Evolutionary conservation across 2,888 invertebrate genomes (phyloP).

Genomic region (Muscina levida): DNA sequence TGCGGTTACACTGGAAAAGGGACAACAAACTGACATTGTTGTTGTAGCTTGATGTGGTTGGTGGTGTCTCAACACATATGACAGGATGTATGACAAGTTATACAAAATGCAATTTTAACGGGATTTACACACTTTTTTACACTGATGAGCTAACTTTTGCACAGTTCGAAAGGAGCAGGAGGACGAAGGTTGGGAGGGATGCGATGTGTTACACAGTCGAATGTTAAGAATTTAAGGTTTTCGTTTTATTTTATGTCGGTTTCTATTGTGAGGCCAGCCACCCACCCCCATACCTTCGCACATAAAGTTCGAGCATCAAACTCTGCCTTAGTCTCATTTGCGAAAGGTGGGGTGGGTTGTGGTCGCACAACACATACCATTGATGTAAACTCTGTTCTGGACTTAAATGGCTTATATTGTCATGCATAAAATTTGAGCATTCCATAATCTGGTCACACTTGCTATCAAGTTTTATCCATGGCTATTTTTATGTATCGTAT

Average conservation of each 20-base stretch:
- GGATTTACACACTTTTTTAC: slow-evolving; percentile 63
- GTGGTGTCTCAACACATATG: slow-evolving; percentile 54
- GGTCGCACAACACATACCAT: slow-evolving; percentile 39
- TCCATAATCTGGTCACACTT: slow-evolving; percentile 68
- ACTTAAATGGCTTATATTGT: slow-evolving; percentile 77
- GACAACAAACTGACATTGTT: slow-evolving; percentile 16
- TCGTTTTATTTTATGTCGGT: background rate
- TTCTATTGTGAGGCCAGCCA: background rate
- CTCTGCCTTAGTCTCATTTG: background rate
- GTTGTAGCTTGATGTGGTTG: background rate
- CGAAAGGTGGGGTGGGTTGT: too few relatives aligned
- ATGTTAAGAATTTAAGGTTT: background rate
- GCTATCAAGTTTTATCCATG: slow-evolving; percentile 12
- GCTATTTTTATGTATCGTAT: slow-evolving; percentile 37
- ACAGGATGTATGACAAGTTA: slow-evolving; percentile 63
- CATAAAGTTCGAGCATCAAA: background rate
- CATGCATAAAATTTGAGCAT: slow-evolving; percentile 73
- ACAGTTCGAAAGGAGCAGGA: background rate
- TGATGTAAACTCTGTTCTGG: slow-evolving; percentile 56
- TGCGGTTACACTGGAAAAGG: slow-evolving; percentile 49
- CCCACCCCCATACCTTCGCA: slow-evolving; percentile 35
- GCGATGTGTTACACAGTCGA: background rate
- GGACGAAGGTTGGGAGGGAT: too few relatives aligned
- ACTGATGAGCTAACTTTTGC: background rate
- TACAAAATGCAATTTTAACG: slow-evolving; percentile 66